Evolutionary conservation across 2,113 vertebrate species (phyloP).

Genomic region (Pagrus major): DNA sequence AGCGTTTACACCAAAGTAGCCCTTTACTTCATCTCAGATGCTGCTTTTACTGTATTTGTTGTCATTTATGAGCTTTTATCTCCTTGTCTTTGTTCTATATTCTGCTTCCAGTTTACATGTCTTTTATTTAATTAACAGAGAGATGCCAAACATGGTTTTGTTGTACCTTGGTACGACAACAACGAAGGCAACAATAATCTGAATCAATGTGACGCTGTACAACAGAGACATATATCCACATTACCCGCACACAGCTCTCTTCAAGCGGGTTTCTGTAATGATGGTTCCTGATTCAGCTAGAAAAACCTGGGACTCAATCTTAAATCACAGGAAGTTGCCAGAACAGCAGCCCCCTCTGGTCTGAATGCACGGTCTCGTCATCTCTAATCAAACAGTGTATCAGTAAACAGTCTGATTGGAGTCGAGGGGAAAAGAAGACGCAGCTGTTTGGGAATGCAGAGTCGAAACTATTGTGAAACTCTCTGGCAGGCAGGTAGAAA

Average conservation of each 20-base stretch:
- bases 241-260: neutral
- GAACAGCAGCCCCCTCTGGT: neutral
- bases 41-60: no score
- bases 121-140: no score
- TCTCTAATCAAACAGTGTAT: neutral
- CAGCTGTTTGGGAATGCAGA: constrained; percentile 68
- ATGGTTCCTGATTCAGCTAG: neutral
- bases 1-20: neutral
- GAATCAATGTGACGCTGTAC: neutral
- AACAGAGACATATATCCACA: neutral
- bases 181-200: no score
- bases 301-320: neutral
- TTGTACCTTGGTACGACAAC: no score
- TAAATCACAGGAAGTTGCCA: neutral
- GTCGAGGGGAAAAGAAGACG: constrained; percentile 17
- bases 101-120: no score
- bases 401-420: neutral
- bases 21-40: neutral
- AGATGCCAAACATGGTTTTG: no score
- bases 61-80: no score
- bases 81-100: no score
- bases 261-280: no score
- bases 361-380: neutral
- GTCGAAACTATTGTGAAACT: constrained; percentile 82
- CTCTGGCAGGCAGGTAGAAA: constrained; percentile 75